A percentile compares a stretch with the other conserved stretches of the same genome.
Conservation (phyloP, 2,797 vertebrate genomes). For the Syngnathus rostellatus region DNA sequence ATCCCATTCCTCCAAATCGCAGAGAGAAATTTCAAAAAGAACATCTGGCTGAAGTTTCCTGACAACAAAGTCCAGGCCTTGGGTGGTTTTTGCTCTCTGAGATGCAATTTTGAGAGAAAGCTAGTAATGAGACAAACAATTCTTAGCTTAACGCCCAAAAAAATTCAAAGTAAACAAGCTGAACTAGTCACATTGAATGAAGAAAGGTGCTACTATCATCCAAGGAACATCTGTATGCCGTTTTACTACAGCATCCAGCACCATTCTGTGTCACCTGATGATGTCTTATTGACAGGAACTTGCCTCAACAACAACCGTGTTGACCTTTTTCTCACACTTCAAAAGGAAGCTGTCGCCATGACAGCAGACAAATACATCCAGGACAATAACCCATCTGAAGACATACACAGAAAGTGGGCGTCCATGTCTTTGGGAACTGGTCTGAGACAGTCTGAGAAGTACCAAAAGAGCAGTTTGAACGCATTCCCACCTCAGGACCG, state of each 20-base stretch:
- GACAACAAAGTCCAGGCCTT: background rate
- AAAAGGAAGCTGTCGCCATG: constrained; percentile 10
- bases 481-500: background rate
- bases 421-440: background rate
- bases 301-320: constrained; percentile 22
- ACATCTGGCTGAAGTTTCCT: background rate
- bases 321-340: constrained; percentile 6
- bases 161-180: background rate
- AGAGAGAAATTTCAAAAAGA: background rate
- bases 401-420: constrained; percentile 1
- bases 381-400: constrained; percentile 18
- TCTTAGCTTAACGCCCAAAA: background rate
- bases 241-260: background rate
- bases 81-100: background rate
- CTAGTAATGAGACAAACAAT: background rate
- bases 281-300: constrained; percentile 14
- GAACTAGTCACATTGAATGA: background rate
- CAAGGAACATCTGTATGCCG: background rate
- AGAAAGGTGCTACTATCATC: background rate
- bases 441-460: background rate
- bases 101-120: background rate
- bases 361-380: constrained; percentile 15
- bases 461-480: background rate
- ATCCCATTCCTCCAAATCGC: background rate
- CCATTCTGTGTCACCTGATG: background rate